A percentile compares a stretch with the other conserved stretches of the same genome.
These are phyloP conservation scores for Xenopus laevis DNA, from an alignment of 2,113 vertebrate species.

Conservation along the genomic window DNA sequence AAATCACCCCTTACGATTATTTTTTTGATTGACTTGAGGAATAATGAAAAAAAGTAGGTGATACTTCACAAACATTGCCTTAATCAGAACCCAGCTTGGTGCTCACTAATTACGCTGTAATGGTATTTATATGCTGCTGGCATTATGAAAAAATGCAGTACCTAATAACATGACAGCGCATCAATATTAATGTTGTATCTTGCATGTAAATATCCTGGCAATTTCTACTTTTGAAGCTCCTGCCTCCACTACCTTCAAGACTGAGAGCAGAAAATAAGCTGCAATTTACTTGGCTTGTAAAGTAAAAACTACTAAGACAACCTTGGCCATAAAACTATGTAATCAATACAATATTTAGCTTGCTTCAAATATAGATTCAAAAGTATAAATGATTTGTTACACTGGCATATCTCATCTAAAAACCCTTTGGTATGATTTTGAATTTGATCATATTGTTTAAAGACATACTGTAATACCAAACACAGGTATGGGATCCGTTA, in stretches of 20 bases:
- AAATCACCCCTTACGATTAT: background rate
- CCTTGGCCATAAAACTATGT: no score
- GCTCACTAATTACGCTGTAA: constrained; percentile 57
- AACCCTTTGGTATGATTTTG: no score
- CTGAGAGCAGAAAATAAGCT: background rate
- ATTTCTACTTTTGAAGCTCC: background rate
- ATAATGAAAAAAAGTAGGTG: constrained; percentile 47
- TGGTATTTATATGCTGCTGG: constrained; percentile 57
- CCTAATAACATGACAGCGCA: constrained; percentile 49
- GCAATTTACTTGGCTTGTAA: background rate
- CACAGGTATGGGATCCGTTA: no score
- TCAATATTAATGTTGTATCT: constrained; percentile 61
- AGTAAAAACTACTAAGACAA: no score
- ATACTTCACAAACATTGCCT: constrained; percentile 39
- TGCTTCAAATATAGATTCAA: no score
- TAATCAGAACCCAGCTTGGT: constrained; percentile 53
- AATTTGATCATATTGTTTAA: no score
- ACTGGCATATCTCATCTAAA: no score
- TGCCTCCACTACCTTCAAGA: background rate
- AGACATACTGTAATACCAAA: no score
- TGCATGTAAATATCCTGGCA: constrained; percentile 43
- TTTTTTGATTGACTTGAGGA: constrained; percentile 17
- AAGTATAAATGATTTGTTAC: no score
- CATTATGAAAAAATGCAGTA: constrained; percentile 49
- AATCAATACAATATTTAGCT: no score